Base-by-base conservation (phyloP, 2,797 vertebrate species). In the Sparus aurata region DNA sequence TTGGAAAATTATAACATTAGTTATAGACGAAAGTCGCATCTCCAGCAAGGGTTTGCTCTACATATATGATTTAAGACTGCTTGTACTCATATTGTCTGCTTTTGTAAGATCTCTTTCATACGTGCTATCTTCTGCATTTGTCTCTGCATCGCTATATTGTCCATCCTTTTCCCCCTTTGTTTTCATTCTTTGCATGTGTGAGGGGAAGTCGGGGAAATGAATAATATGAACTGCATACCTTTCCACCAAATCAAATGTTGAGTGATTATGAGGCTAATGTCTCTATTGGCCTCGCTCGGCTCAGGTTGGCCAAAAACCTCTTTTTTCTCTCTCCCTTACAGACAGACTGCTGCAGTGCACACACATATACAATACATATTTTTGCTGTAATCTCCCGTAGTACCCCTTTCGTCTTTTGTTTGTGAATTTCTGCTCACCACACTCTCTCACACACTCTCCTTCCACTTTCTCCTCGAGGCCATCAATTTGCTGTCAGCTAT, bases 201-300 rank as follows among this genome's bases (percentile, higher is more conserved):
- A 73, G 55, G 38, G 20, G 71, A 69, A 43, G 46, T 60, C 73
- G 53, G 65, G 70, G 69, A 86, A 87, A 80, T 75, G 25, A 80
- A 57, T 80, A 82, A 73, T 67, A 69, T 58, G 30, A 80, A 78
- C 71, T 34, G 52, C 77, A 89, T 90, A 83, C 79, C 75, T 90
- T 91, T 87, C 82, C 80, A 85, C 69, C 62, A 78, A 79, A 90
- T 88, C 80, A 66, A 77, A 75, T 53, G 27, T 50, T 75, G 79
- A 78, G 30, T 77, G 30, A 78, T 69, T 72, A 61, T 63, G 71
- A 65, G 34, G 25, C 27, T 57, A 73, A 74, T 13, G 47, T 69
- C 43, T 80, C 62, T 54, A 46, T 22, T 75, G 49, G 69, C 45
- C 23, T 22, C 2, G 7, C 25, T 13, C 45, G n/a, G 23, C 23